Evolutionary conservation across 2,113 vertebrate genomes (phyloP).

Genomic region (Lampris megalopsis): DNA sequence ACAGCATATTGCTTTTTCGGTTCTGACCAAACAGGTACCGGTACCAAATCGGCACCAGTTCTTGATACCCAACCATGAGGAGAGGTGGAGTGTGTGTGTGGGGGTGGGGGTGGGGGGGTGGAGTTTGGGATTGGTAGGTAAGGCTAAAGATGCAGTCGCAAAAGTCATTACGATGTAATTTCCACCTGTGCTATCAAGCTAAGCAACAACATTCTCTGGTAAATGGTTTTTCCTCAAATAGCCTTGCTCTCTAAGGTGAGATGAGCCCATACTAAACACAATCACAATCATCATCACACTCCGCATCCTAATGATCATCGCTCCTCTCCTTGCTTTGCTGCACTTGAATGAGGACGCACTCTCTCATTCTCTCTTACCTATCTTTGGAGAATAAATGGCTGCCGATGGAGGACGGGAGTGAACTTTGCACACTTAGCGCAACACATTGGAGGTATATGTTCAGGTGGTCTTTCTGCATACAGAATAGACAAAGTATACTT

Average conservation of each 20-base stretch:
- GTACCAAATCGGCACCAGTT: too few relatives aligned
- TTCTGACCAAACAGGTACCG: too few relatives aligned
- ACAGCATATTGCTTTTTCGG: too few relatives aligned
- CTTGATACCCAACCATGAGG: too few relatives aligned
- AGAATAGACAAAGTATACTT: slow-evolving; percentile 1
- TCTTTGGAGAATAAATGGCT: slow-evolving; percentile 29
- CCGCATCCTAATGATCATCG: slow-evolving; percentile 60
- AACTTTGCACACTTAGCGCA: slow-evolving; percentile 17
- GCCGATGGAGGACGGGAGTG: slow-evolving; percentile 11
- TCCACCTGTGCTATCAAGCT: slow-evolving; percentile 48
- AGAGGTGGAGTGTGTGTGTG: too few relatives aligned
- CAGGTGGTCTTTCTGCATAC: slow-evolving; percentile 34
- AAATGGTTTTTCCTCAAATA: slow-evolving; percentile 65
- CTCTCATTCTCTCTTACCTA: slow-evolving; percentile 19
- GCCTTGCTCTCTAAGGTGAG: slow-evolving; percentile 54
- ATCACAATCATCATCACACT: slow-evolving; percentile 66
- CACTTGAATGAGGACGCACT: slow-evolving; percentile 43
- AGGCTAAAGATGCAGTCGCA: slow-evolving; percentile 44
- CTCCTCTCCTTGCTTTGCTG: slow-evolving; percentile 55
- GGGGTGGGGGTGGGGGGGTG: too few relatives aligned
- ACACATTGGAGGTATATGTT: slow-evolving; percentile 19
- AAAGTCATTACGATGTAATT: slow-evolving; percentile 63
- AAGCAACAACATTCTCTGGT: slow-evolving; percentile 46
- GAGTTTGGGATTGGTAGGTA: too few relatives aligned
- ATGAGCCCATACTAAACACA: slow-evolving; percentile 62